phyloP scores from a whole-genome alignment of 2,113 vertebrate species.

The Ophthalmolycus amberensis region DNA sequence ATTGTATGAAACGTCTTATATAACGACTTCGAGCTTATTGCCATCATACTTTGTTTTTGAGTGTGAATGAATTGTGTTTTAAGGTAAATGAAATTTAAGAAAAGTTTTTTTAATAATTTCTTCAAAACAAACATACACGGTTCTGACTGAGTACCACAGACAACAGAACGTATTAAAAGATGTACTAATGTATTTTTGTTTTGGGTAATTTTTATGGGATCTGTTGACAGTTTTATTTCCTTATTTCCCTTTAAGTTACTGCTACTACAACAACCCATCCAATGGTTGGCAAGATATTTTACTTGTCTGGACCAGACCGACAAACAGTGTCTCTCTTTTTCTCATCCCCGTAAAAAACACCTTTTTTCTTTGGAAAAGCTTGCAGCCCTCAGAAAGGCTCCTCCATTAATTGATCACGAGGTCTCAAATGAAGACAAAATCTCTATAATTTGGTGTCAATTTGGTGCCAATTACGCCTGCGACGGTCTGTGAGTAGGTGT shows the following conservation, averaged over 20 bases:
- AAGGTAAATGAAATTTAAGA: too few species aligned
- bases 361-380: background rate
- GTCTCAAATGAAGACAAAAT: constrained; percentile 13
- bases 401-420: background rate
- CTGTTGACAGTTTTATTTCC: background rate
- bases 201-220: background rate
- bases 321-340: background rate
- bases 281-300: background rate
- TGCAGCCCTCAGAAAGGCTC: background rate
- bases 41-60: too few species aligned
- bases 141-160: background rate
- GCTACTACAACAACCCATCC: background rate
- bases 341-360: background rate
- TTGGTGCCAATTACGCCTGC: background rate
- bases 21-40: too few species aligned
- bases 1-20: too few species aligned
- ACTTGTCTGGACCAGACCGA: background rate
- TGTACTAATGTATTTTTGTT: background rate
- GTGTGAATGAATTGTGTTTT: too few species aligned
- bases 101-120: too few species aligned
- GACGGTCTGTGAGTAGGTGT: constrained; percentile 24
- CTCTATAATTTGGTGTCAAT: constrained; percentile 9
- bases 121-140: background rate
- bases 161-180: background rate
- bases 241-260: background rate